Evolutionary conservation across 2,113 vertebrate genomes (phyloP), one percentile per base, ranked within the genome.

Genomic region (Pungitius pungitius): DNA sequence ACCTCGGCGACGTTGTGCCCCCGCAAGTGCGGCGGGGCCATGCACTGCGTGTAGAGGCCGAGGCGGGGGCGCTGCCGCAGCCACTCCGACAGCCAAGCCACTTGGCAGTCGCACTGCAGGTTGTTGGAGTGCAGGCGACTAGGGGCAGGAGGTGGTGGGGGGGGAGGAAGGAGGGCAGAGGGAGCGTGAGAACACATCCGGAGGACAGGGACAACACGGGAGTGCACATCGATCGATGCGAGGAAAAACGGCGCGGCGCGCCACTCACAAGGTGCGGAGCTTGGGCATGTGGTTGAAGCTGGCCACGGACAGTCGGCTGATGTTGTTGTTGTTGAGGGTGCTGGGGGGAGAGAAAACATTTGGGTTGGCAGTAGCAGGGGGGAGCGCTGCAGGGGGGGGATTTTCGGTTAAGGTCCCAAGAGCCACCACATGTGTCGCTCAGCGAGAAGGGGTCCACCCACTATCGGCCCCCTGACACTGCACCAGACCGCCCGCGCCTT

Each of bases 231-330:
- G 27, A 88, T 86, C 75, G 69, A 77, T 86, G 57, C 2, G 69
- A 73, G 82, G n/a, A n/a, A 78, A 61, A 79, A 62, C 42, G 61
- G 47, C 33, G 15, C 42, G n/a, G 59, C 20, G 17, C 1, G 69
- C 52, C 91, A 97, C 97, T 99, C 93, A 99, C 98, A 99, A 99
- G 77, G 97, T 99, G 88, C 97, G 93, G 83, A 99, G 97, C 86
- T 99, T 99, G 37, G 97, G 97, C 98, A 99, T 99, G 85, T 99
- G 97, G 93, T 99, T 99, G 95, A 99, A 99, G 92, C 98, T 99
- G 91, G 96, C 97, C 93, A 99, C 97, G 0, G 98, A 99, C 58
- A 99, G 94, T 33, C 96, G 94, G 73, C 95, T 97, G 87, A 99
- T 97, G 93, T 99, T 99, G 93, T 99, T 99, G 87, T 99, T 99